Base-by-base conservation (phyloP, 2,113 vertebrate species). In the Hiodon tergisus region DNA sequence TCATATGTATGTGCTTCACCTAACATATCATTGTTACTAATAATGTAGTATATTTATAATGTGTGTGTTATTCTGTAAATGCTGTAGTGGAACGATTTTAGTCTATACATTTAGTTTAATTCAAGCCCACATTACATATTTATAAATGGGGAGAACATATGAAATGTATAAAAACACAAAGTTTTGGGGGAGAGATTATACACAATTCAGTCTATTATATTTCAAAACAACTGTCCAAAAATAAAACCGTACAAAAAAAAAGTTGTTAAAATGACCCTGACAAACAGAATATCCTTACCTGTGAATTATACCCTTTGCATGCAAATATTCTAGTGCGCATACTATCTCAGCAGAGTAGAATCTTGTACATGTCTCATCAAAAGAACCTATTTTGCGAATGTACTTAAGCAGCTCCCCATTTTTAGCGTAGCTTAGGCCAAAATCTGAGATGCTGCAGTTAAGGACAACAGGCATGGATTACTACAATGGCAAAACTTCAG, bases 281-380 rank as follows among this genome's bases (percentile, higher is more conserved):
- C n/a, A 59, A 57, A 55, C 6, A 3, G 1, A 31, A 50, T 14
- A 62, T 52, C 6, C 83, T 89, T 89, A 99, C 97, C 97, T 97
- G 93, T 99, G 97, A 86, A 99, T 97, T 86, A 99, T 94, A 86
- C 96, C 97, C 88, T 95, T 97, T 82, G 91, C 94, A 77, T 98
- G 97, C 85, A 98, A 88, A 85, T 99, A 98, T 87, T 98, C 95
- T 83, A 99, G 88, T 57, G 97, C 95, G 82, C 92, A 94, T 81
- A 99, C 97, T 78, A 97, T 95, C 93, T 99, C 96, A 63, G 97
- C 96, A 0, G 97, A 95, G 84, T 99, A 99, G 90, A 99, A 99
- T 72, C 97, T 92, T 71, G 97, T 99, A 85, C 97, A 99, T 62
- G 95, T 98, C 90, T 99, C 97, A 86, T 99, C 97, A 77, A 99